Conservation (phyloP, 1,140 invertebrate species). For the Sitobion miscanthi region DNA sequence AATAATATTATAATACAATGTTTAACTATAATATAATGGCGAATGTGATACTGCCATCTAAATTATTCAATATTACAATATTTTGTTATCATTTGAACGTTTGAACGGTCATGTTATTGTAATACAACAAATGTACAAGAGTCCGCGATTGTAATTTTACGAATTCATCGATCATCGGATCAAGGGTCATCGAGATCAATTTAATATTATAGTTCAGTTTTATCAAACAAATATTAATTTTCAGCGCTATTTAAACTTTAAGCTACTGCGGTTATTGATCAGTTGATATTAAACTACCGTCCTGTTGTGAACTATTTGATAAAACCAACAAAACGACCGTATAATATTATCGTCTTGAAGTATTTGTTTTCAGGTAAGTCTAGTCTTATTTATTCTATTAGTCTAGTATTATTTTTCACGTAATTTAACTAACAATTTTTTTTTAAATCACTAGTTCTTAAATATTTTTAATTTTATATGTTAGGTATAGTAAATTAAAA, state of each 20-base stretch:
- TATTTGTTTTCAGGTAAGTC: not conserved
- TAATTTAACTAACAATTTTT: not conserved
- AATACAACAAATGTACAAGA: not conserved
- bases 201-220: not conserved
- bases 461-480: not conserved
- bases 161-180: not conserved
- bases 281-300: not conserved
- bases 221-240: not conserved
- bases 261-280: not conserved
- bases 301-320: not conserved
- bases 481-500: no score
- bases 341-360: not conserved
- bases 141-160: not conserved
- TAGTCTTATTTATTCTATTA: not conserved
- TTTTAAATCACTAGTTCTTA: not conserved
- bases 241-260: not conserved
- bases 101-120: not conserved
- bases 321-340: not conserved
- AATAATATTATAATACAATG: not conserved
- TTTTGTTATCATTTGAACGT: not conserved
- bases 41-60: not conserved
- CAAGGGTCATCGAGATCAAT: not conserved
- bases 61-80: not conserved
- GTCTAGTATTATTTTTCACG: no score
- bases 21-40: not conserved